Evolutionary conservation across 1,140 invertebrate genomes (phyloP).

Genomic region (Drosophila athabasca): DNA sequence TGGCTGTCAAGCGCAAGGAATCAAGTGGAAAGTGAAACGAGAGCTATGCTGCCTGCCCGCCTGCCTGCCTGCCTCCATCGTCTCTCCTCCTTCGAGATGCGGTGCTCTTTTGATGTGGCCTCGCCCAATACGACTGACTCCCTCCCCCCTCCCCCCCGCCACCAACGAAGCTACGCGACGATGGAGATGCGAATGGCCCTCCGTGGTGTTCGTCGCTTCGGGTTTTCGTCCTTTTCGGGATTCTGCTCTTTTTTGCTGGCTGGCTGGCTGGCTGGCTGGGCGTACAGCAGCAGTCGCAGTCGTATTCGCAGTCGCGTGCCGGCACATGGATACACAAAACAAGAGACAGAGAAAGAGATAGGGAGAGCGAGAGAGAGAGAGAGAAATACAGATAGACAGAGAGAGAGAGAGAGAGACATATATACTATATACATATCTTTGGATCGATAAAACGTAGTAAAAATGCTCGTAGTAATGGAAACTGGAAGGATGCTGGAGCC

Average conservation of each 20-base stretch:
- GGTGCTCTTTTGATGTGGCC: conserved; percentile 79
- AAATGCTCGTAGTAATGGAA: conserved; percentile 81
- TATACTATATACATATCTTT: conserved; percentile 15
- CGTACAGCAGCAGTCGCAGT: conserved; percentile 57
- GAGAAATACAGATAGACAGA: conserved; percentile 4
- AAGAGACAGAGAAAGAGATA: neutral
- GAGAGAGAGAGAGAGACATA: neutral
- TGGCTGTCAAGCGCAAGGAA: conserved; percentile 79
- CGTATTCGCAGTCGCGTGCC: no score
- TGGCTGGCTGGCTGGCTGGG: conserved; percentile 46
- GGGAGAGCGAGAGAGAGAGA: neutral
- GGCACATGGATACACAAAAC: conserved; percentile 19
- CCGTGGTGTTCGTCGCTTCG: no score
- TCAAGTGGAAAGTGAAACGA: conserved; percentile 80
- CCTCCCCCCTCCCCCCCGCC: no score
- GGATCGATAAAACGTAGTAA: conserved; percentile 83
- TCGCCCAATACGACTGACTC: conserved; percentile 37
- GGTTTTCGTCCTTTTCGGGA: conserved; percentile 28
- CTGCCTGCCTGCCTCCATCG: no score
- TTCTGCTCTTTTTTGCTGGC: conserved; percentile 49
- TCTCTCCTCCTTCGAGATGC: conserved; percentile 5
- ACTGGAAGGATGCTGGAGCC: conserved; percentile 57
- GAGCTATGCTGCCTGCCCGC: conserved; percentile 21
- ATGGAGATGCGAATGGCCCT: neutral
- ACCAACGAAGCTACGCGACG: neutral